A percentile compares a stretch with the other conserved stretches of the same genome.
Evolutionary conservation across 2,113 vertebrate genomes (phyloP).

Genomic region (Herpailurus yagouaroundi): DNA sequence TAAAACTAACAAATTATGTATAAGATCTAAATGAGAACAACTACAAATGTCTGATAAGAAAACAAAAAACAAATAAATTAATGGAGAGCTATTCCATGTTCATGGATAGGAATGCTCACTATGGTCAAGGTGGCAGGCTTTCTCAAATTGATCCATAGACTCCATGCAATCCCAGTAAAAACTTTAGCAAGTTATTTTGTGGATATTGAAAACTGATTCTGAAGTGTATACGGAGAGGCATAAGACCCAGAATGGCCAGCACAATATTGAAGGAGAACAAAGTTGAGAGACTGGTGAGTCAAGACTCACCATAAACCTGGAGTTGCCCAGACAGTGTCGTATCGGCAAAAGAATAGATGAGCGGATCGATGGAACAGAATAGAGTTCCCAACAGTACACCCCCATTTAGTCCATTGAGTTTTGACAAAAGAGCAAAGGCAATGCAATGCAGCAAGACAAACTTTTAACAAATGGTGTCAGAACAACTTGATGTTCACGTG

Average conservation of each 20-base stretch:
- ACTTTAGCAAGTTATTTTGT: background rate
- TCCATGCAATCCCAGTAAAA: background rate
- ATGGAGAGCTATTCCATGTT: background rate
- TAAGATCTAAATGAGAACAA: background rate
- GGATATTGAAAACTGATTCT: background rate
- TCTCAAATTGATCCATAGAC: background rate
- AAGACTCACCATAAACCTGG: background rate
- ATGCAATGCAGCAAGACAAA: background rate
- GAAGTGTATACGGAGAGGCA: too few species aligned
- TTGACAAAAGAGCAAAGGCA: background rate
- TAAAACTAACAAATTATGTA: background rate
- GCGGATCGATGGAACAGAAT: background rate
- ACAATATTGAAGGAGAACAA: background rate
- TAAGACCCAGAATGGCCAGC: background rate
- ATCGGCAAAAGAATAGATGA: background rate
- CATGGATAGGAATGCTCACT: background rate
- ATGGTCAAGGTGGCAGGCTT: background rate
- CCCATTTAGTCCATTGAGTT: background rate
- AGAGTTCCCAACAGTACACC: background rate
- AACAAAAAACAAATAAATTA: background rate
- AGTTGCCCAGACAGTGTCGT: rapidly evolving
- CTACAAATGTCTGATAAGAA: background rate
- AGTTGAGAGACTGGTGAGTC: background rate
- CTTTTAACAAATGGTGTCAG: background rate
- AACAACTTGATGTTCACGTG: background rate